Conservation (phyloP, 2,113 vertebrate species). For the Macrotus californicus region DNA sequence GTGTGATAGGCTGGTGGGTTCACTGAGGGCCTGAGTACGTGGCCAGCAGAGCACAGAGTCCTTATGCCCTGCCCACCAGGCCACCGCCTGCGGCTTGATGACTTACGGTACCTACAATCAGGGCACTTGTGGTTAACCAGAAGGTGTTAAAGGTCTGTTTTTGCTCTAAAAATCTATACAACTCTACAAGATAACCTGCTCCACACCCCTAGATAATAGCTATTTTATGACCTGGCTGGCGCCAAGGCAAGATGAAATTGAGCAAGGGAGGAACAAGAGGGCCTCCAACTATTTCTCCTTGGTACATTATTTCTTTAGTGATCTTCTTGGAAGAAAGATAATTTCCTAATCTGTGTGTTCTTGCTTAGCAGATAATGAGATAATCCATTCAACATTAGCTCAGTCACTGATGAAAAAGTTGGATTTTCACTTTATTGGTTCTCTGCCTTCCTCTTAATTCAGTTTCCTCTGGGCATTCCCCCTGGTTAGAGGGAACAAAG, state of each 20-base stretch:
- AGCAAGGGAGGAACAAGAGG: background rate
- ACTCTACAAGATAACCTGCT: background rate
- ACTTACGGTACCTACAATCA: background rate
- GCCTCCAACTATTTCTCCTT: background rate
- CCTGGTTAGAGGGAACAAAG: background rate
- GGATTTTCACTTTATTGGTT: background rate
- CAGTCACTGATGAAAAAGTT: background rate
- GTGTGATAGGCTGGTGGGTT: background rate
- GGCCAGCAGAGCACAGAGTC: background rate
- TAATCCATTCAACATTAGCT: background rate
- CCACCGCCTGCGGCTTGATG: background rate
- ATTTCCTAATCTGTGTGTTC: background rate
- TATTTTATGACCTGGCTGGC: background rate
- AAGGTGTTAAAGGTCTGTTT: background rate
- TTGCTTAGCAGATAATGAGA: background rate
- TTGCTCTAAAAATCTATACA: background rate
- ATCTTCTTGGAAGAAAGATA: background rate
- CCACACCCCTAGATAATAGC: background rate
- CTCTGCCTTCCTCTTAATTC: background rate
- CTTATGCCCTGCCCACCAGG: background rate
- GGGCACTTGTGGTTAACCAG: background rate
- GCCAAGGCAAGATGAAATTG: background rate
- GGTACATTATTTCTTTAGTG: background rate
- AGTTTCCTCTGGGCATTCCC: background rate
- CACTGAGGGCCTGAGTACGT: background rate